A percentile compares a stretch with the other conserved stretches of the same genome.
These are phyloP conservation scores for Porites evermanni DNA, from an alignment of 92 coral and sea anemone species.

Conservation along the genomic window DNA sequence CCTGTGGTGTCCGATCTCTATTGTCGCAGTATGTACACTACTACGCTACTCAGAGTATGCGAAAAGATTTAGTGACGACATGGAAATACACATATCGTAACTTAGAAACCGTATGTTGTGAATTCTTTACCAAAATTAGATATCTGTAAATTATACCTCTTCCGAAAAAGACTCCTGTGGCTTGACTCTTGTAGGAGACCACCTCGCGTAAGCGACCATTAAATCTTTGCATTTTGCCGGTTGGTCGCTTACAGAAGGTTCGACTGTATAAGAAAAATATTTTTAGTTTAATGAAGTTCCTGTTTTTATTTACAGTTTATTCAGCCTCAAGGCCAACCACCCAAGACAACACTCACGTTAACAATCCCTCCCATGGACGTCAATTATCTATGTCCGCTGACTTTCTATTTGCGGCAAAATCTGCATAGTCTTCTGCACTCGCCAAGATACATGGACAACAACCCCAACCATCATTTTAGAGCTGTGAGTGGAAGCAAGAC, in stretches of 20 bases:
- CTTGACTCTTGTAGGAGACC: too few species aligned
- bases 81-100: too few species aligned
- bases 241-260: not conserved
- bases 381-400: conserved; percentile 82
- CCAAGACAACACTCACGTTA: conserved; percentile 72
- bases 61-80: too few species aligned
- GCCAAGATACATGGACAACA: conserved; percentile 83
- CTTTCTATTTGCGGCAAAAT: conserved; percentile 88
- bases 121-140: too few species aligned
- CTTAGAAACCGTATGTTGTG: too few species aligned
- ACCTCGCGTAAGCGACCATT: too few species aligned
- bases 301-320: conserved; percentile 67
- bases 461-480: conserved; percentile 81
- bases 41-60: too few species aligned
- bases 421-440: conserved; percentile 83
- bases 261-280: not conserved
- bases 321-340: conserved; percentile 79
- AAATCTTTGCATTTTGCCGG: too few species aligned
- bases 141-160: too few species aligned
- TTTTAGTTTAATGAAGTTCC: not conserved
- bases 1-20: too few species aligned
- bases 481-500: conserved; percentile 30
- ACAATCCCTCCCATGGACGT: conserved; percentile 85
- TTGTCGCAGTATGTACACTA: too few species aligned
- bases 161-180: not conserved